Evolutionary conservation across 2,113 vertebrate species (phyloP).

Genomic region (Rhinoderma darwinii): DNA sequence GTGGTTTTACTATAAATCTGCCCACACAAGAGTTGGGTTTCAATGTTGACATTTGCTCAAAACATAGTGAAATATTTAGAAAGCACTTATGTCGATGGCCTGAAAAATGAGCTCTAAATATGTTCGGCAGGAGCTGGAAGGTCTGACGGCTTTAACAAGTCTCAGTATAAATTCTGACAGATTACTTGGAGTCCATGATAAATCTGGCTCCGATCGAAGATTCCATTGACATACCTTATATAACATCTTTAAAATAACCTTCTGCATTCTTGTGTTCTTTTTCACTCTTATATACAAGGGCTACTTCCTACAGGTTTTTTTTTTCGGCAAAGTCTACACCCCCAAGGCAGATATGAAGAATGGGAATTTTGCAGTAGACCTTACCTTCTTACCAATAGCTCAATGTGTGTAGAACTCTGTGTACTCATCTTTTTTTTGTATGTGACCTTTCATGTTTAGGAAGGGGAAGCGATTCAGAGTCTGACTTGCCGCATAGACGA

Average conservation of each 20-base stretch:
- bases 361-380: neutral
- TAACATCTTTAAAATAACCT: neutral
- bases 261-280: neutral
- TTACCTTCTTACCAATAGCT: neutral
- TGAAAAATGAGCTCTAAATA: constrained; percentile 17
- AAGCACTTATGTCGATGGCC: neutral
- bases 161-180: neutral
- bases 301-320: neutral
- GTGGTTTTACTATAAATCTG: constrained; percentile 50
- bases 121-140: constrained; percentile 28
- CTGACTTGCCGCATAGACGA: constrained; percentile 87
- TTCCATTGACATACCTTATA: neutral
- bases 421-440: neutral
- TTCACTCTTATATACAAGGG: neutral
- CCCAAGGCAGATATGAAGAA: neutral
- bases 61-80: constrained; percentile 47
- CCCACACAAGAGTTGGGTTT: constrained; percentile 37
- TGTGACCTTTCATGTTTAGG: constrained; percentile 70
- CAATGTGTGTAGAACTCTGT: neutral
- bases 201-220: neutral
- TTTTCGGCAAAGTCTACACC: neutral
- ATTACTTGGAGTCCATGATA: neutral
- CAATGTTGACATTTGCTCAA: constrained; percentile 33
- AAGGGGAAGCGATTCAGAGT: constrained; percentile 94
- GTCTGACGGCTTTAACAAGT: constrained; percentile 8